Evolutionary conservation across 2,888 invertebrate genomes (phyloP).

Genomic region (Labia minor): DNA sequence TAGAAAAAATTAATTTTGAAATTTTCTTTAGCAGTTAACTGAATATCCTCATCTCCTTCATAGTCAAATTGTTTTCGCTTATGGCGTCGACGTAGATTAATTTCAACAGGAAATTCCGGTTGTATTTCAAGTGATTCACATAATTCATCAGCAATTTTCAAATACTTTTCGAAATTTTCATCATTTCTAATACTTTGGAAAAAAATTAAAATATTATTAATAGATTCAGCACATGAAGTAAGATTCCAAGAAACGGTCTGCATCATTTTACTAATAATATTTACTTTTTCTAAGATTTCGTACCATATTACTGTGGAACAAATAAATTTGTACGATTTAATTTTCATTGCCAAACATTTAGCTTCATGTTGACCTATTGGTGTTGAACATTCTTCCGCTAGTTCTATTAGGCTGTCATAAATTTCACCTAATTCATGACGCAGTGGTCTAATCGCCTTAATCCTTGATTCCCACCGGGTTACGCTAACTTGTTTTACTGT

Average conservation of each 20-base stretch:
- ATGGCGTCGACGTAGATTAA: slow-evolving; percentile 19
- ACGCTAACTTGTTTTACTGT: slow-evolving; percentile 16
- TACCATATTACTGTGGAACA: slow-evolving; percentile 17
- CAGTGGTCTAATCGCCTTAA: too few species aligned
- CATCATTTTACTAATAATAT: slow-evolving; percentile 15
- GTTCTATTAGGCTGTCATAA: too few species aligned
- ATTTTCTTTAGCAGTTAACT: slow-evolving; percentile 14
- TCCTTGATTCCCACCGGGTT: slow-evolving; percentile 17
- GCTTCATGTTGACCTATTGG: slow-evolving; percentile 15
- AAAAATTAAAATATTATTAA: slow-evolving; percentile 15
- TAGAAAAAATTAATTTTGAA: slow-evolving; percentile 17
- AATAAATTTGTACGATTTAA: slow-evolving; percentile 14
- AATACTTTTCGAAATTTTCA: slow-evolving; percentile 18
- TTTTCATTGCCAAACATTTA: too few species aligned
- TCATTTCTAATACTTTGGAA: slow-evolving; percentile 19
- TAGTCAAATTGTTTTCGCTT: slow-evolving; percentile 21
- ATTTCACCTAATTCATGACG: too few species aligned
- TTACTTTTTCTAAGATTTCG: slow-evolving; percentile 9
- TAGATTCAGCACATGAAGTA: not conserved
- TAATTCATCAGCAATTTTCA: slow-evolving; percentile 19
- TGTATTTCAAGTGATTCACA: slow-evolving; percentile 20
- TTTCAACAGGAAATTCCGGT: slow-evolving; percentile 19
- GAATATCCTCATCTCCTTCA: too few species aligned
- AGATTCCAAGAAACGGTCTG: slow-evolving; percentile 16
- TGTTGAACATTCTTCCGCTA: not conserved